Evolutionary conservation across 2,113 vertebrate species (phyloP), one percentile per base, ranked within the genome.

Genomic region (Lagopus leucura): DNA sequence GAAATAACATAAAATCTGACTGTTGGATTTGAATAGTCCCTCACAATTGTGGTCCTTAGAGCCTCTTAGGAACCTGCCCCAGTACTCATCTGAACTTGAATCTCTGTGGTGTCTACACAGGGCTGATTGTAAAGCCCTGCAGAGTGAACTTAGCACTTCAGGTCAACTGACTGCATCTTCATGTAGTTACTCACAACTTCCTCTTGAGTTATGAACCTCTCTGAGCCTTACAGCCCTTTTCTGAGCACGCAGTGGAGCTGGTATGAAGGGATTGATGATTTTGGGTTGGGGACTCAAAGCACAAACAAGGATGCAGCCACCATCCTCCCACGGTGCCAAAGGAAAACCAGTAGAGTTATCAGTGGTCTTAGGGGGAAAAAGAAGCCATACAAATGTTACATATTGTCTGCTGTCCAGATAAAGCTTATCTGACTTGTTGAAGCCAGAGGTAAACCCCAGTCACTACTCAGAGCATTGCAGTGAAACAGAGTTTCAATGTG

Each of bases 161-260:
- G 27, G 52, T 50, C 71, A 85, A 24, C 58, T 34, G 66, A 8
- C 30, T n/a, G 18, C n/a, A 32, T 86, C 83, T 83, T 84, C 67
- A 55, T n/a, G 11, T 78, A 19, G 71, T 92, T 84, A 75, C 77
- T 92, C 38, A 75, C 73, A 90, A 30, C 66, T 90, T 94, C 58
- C 69, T 84, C 34, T 75, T 78, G 63, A 55, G 30, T 40, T 55
- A 24, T 3, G 34, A 69, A 87, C 42, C 12, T 61, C 50, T 89
- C 79, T 83, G 72, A 91, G 16, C 48, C 54, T 89, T 82, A 74
- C 14, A 64, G 27, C 17, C 22, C 14, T 34, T 71, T 78, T 78
- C 77, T 86, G 48, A 81, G 83, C 32, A 13, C 1, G 7, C 61
- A 19, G 28, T 36, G 67, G 21, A 77, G 42, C 67, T 85, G 63